These are phyloP conservation scores for Leucophora obtusa DNA, from an alignment of 2,888 invertebrate genomes.

Conservation along the genomic window DNA sequence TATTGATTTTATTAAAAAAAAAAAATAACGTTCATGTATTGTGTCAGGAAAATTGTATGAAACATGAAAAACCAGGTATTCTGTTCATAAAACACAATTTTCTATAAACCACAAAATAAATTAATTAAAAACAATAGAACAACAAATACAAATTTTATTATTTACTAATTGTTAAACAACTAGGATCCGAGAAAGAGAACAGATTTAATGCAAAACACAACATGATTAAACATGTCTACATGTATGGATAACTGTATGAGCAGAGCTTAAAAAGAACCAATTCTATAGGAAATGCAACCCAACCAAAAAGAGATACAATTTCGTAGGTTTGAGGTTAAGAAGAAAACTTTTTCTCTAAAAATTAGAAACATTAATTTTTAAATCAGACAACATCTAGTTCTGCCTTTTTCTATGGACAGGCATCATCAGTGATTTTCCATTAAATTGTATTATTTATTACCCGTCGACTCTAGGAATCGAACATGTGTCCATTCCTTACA, in stretches of 20 bases:
- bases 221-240: conserved; percentile 49
- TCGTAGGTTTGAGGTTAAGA: no score
- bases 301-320: neutral
- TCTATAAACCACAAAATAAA: conserved; percentile 61
- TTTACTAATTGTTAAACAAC: conserved; percentile 64
- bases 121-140: conserved; percentile 63
- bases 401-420: no score
- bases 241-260: neutral
- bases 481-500: no score
- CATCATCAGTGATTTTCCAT: no score
- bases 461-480: no score
- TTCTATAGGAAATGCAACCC: neutral
- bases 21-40: neutral
- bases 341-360: no score
- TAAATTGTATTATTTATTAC: no score
- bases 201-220: conserved; percentile 43
- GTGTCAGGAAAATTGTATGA: neutral
- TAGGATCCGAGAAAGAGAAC: conserved; percentile 22
- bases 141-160: conserved; percentile 62
- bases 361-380: no score
- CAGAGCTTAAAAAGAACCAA: neutral
- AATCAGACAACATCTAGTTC: no score
- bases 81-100: conserved; percentile 46
- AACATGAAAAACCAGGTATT: conserved; percentile 10
- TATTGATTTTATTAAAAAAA: neutral